Base-by-base conservation (phyloP, 2,888 invertebrate genomes). In the Clunio marinus region DNA sequence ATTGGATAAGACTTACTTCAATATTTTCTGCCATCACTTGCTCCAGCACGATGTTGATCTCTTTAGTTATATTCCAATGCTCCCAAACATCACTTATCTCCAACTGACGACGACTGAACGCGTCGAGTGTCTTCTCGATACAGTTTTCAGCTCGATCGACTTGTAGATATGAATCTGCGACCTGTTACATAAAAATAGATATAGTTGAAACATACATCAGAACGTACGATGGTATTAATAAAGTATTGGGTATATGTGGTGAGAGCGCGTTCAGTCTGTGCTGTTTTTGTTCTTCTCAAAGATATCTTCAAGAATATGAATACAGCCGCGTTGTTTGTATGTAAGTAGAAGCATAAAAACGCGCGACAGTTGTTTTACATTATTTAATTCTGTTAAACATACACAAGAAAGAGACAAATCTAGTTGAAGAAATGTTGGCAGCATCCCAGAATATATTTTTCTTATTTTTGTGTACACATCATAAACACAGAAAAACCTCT, bases 11-110 rank as follows among this genome's bases (percentile, higher is more conserved):
- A 77, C 76, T 77, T 74, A 88, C 88, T 83, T 84, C 84, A 72
- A 83, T 82, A 74, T 86, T 86, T 74, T 87, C 87, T 73, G 83
- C 83, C 80, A 83, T 83, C 73, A 81, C 82, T 74, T 76, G 77
- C 73, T 83, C 82, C 72, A 82, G 76, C 71, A 80, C 77, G 70
- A 80, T 77, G 73, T 80, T 77, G 67, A 81, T 76, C 76, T 81
- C 81, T 71, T 80, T 81, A 71, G 83, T 84, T 70, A 83, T 84
- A 74, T 86, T 85, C 84, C 87, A 88, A 75, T 83, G 84, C 75
- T 88, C 86, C 84, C 88, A 87, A 75, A 84, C 84, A 71, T 85
- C 84, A 71, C 85, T 85, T 71, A 89, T 81, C 73, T 81, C 81
- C 73, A 85, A 78, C 77, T 87, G 86, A 71, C 85, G 81, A 77